A percentile compares a stretch with the other conserved stretches of the same genome.
Conservation (phyloP, 2,797 vertebrate genomes). For the Poeciliopsis infans region DNA sequence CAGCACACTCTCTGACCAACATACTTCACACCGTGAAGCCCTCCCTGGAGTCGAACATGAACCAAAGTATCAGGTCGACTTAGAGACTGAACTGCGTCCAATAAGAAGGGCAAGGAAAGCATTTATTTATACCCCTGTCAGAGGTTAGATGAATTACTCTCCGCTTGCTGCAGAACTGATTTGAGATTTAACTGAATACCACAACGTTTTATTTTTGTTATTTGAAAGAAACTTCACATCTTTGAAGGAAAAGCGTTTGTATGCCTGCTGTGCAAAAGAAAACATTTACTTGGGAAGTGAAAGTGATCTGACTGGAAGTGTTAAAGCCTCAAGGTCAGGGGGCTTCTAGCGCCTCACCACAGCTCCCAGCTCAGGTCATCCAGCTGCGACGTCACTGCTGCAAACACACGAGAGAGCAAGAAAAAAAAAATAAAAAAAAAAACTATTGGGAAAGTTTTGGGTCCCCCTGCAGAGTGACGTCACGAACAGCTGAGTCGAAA, state of each 20-base stretch:
- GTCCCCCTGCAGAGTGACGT: not conserved
- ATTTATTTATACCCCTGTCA: not conserved
- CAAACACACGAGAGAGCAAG: not conserved
- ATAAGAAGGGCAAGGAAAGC: not conserved
- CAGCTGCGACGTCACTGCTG: not conserved
- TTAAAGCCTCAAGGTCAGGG: slow-evolving; percentile 1
- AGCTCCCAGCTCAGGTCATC: not conserved
- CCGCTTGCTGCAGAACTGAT: not conserved
- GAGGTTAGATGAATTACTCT: not conserved
- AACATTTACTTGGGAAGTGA: not conserved
- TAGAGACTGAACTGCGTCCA: not conserved
- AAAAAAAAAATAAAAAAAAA: not conserved
- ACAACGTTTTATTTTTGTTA: not conserved
- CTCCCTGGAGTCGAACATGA: slow-evolving; percentile 11
- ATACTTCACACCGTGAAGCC: slow-evolving; percentile 23
- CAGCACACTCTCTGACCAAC: slow-evolving; percentile 19
- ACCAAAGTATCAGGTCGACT: slow-evolving; percentile 4
- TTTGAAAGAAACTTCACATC: not conserved
- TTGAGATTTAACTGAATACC: not conserved
- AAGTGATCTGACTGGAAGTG: not conserved
- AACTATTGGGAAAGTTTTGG: not conserved
- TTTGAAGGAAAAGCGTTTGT: not conserved
- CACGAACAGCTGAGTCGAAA: not conserved
- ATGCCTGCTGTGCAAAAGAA: not conserved
- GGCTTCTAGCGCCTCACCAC: not conserved